Conservation (phyloP, 1,140 invertebrate genomes). For the Sinonovacula constricta region DNA sequence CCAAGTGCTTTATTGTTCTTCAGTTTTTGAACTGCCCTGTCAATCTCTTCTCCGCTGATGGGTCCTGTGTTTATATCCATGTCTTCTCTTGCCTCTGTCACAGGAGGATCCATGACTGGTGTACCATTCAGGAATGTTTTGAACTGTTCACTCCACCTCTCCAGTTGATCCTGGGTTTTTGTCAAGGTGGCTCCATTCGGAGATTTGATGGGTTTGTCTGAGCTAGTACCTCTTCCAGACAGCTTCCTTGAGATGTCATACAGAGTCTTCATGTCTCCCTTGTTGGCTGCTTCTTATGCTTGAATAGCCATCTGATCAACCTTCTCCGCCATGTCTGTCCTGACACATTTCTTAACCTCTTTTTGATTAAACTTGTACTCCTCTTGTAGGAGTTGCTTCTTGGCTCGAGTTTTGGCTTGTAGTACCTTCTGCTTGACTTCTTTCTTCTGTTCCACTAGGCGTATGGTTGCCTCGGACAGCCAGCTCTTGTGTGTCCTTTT, state of each 20-base stretch:
- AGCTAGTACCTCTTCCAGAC: neutral
- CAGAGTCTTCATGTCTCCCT: conserved; percentile 1
- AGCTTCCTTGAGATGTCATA: conserved; percentile 1
- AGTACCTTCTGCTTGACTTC: neutral
- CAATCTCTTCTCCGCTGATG: conserved; percentile 5
- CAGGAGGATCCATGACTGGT: neutral
- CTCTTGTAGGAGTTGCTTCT: neutral
- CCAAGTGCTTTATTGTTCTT: conserved; percentile 15
- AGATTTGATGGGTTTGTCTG: neutral
- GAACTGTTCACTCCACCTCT: conserved; percentile 12
- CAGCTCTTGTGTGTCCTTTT: neutral
- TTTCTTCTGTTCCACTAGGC: neutral
- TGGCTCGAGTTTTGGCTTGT: too few relatives aligned
- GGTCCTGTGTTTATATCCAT: neutral
- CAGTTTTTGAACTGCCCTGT: too few relatives aligned
- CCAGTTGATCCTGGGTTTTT: neutral
- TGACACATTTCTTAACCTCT: neutral
- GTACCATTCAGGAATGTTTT: neutral
- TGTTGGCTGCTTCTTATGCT: neutral
- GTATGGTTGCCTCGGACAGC: conserved; percentile 2
- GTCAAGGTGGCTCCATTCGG: neutral
- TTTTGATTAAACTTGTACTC: neutral
- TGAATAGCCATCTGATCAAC: neutral
- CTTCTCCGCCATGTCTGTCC: too few relatives aligned
- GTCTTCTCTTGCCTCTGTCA: neutral